These are phyloP conservation scores for Acropora tenuis DNA, from an alignment of 64 coral and sea anemone genomes.

Conservation along the genomic window DNA sequence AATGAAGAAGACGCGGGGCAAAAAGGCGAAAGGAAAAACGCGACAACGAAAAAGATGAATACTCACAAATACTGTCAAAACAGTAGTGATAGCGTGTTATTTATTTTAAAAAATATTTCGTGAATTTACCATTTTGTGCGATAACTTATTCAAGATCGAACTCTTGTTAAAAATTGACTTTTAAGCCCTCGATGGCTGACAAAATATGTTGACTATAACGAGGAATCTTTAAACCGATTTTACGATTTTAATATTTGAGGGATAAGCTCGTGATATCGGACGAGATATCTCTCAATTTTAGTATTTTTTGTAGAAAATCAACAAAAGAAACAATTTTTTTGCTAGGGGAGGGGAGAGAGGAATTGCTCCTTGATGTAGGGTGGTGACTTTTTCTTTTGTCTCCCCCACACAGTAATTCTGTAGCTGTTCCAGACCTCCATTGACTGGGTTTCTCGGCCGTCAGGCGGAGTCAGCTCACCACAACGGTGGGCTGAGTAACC, in stretches of 20 bases:
- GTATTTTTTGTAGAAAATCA: neutral
- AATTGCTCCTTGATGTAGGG: too few relatives aligned
- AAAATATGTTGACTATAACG: too few relatives aligned
- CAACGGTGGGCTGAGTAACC: neutral
- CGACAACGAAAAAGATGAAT: slow-evolving; percentile 43
- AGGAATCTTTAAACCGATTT: neutral
- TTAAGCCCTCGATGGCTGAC: too few relatives aligned
- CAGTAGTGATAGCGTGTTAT: neutral
- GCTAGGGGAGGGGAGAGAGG: too few relatives aligned
- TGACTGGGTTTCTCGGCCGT: neutral
- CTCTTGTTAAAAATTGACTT: neutral
- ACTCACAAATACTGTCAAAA: neutral
- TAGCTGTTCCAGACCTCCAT: too few relatives aligned
- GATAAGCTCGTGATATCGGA: neutral
- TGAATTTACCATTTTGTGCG: neutral
- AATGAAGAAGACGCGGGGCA: slow-evolving; percentile 4
- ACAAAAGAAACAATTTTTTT: neutral
- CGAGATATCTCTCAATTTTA: neutral
- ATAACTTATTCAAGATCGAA: neutral
- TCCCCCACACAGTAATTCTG: too few relatives aligned
- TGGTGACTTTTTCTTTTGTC: too few relatives aligned
- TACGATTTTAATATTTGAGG: neutral
- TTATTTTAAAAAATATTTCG: neutral
- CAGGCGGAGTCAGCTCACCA: neutral
- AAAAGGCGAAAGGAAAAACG: slow-evolving; percentile 6